Evolutionary conservation across 35 echinoderm and acorn worm genomes (phyloP).

Genomic region (Heliocidaris tuberculata): DNA sequence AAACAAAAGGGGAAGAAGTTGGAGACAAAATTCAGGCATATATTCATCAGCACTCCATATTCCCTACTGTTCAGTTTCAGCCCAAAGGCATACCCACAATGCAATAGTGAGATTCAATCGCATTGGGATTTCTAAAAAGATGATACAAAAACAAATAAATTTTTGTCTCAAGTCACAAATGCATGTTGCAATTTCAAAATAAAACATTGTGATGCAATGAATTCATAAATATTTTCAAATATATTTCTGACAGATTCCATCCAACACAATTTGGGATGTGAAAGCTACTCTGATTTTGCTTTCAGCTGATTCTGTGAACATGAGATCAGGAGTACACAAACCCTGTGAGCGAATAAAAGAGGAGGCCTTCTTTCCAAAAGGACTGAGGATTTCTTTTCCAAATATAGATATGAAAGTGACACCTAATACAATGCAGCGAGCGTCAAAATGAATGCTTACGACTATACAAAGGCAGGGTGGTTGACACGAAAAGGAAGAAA

Average conservation of each 20-base stretch:
- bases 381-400: not conserved
- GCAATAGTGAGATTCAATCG: too few relatives aligned
- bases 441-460: not conserved
- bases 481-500: slow-evolving; percentile 13
- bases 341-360: not conserved
- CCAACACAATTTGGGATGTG: too few relatives aligned
- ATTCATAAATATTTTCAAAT: too few relatives aligned
- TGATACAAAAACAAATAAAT: too few relatives aligned
- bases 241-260: too few relatives aligned
- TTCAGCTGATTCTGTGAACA: not conserved
- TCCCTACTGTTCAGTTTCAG: too few relatives aligned
- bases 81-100: too few relatives aligned
- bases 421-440: not conserved
- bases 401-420: slow-evolving; percentile 5
- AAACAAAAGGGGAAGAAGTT: not conserved
- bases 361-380: not conserved
- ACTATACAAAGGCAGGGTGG: not conserved
- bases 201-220: too few relatives aligned
- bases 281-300: not conserved
- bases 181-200: too few relatives aligned
- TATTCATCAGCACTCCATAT: too few relatives aligned
- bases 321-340: not conserved
- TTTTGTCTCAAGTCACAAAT: too few relatives aligned
- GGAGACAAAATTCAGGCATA: not conserved
- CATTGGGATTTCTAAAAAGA: too few relatives aligned